Base-by-base conservation (phyloP, 2,888 invertebrate genomes). In the Aphidius colemani region DNA sequence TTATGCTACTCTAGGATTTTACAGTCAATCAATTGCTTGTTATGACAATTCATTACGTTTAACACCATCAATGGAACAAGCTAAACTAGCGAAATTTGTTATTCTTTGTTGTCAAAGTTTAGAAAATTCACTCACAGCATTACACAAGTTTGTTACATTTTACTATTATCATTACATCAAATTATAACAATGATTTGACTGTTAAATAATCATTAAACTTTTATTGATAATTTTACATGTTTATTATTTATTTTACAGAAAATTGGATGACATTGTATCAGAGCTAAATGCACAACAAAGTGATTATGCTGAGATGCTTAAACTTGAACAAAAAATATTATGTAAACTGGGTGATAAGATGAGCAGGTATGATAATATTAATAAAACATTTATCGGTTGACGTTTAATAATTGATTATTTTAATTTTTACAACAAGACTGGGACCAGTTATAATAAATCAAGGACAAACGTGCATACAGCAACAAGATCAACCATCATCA, bases 1-100 rank as follows among this genome's bases (percentile, higher is more conserved):
- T 13, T 91, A 90, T 78, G 90, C 91, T 1, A 86, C 89, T 9
- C 71, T 87, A 41, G 88, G 88, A 0, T 90, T 92, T 67, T 92
- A 88, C 75, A 91, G 92, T 72, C 88, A 85, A 72, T 91, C 92
- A 0, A 81, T 90, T 64, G 84, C 85, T 45, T 88, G 87, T 75
- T 89, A 88, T 78, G 89, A 91, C 71, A 87, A 87, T 72, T 88
- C 89, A 61, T 77, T 92, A 55, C 87, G 87, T 74, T 77, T 91
- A 53, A 85, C 88, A 71, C 88, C 90, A 0, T 83, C 84, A 56
- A 87, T 88, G 80, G 86, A 87, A 68, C 83, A 88, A 51, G 90
- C 89, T 1, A 80, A 83, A 13, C 87, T 86, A 68, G 86, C 88
- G 65, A 88, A 86, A 75, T 85, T 88, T 79, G 89, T 88, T 1